Conservation (phyloP, 2,113 vertebrate species). For the Capreolus pygargus region DNA sequence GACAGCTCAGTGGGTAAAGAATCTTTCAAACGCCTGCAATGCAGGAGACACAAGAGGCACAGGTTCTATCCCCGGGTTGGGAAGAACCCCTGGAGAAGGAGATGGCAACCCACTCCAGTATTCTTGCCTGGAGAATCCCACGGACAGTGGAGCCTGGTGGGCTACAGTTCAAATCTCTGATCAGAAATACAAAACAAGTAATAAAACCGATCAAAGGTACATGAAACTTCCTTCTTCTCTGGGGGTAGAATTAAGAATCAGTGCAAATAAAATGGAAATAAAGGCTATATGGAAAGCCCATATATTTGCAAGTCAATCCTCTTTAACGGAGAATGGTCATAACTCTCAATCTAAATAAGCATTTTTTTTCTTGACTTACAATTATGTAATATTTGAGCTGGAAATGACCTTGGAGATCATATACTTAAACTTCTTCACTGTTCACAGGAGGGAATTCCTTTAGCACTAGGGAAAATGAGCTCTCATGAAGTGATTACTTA, state of each 20-base stretch:
- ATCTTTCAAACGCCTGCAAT: neutral
- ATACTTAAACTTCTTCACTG: neutral
- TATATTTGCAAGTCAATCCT: neutral
- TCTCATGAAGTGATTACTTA: neutral
- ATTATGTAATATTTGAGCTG: neutral
- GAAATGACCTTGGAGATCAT: neutral
- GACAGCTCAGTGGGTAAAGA: neutral
- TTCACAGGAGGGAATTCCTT: neutral
- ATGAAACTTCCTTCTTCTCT: neutral
- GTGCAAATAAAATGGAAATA: neutral
- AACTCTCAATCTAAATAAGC: neutral
- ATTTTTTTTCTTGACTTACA: neutral
- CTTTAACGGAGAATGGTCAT: neutral
- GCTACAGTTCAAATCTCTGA: neutral
- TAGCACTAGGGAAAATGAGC: neutral
- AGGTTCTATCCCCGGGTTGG: neutral
- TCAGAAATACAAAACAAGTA: neutral
- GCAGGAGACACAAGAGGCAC: neutral
- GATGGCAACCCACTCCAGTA: neutral
- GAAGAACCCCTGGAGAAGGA: neutral
- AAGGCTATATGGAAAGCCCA: neutral
- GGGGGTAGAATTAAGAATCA: neutral
- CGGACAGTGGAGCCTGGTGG: neutral
- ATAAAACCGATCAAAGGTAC: neutral
- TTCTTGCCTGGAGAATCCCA: neutral